Conservation (phyloP, 1,140 invertebrate species). For the Bathynomus jamesi region DNA sequence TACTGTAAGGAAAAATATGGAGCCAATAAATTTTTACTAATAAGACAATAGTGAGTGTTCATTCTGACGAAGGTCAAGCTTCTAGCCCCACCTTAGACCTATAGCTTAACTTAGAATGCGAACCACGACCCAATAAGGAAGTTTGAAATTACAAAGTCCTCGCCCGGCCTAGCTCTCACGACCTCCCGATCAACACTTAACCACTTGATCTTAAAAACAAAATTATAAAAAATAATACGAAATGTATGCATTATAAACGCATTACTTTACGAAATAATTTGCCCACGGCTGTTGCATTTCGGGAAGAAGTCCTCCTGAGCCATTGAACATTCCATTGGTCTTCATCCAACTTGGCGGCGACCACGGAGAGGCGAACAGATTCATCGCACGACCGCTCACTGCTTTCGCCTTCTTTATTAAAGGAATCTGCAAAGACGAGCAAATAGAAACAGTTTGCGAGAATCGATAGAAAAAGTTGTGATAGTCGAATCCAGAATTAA, state of each 20-base stretch:
- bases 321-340: constrained; percentile 56
- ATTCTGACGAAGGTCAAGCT: too few species aligned
- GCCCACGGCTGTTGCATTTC: constrained; percentile 70
- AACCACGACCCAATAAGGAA: too few species aligned
- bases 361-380: constrained; percentile 67
- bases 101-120: too few species aligned
- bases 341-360: constrained; percentile 91
- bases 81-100: too few species aligned
- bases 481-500: too few species aligned
- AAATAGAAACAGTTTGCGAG: too few species aligned
- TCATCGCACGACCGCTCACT: constrained; percentile 44
- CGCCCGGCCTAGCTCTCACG: not conserved
- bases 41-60: too few species aligned
- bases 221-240: not conserved
- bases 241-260: not conserved
- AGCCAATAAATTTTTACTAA: too few species aligned
- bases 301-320: constrained; percentile 52
- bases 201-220: not conserved
- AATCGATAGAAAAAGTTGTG: too few species aligned
- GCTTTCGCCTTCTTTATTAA: constrained; percentile 51
- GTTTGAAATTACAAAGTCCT: not conserved
- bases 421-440: constrained; percentile 57
- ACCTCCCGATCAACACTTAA: not conserved
- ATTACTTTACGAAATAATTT: constrained; percentile 64
- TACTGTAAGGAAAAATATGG: too few species aligned